phyloP scores from a whole-genome alignment of 2,888 invertebrate genomes.

The Gasteruption jaculator region DNA sequence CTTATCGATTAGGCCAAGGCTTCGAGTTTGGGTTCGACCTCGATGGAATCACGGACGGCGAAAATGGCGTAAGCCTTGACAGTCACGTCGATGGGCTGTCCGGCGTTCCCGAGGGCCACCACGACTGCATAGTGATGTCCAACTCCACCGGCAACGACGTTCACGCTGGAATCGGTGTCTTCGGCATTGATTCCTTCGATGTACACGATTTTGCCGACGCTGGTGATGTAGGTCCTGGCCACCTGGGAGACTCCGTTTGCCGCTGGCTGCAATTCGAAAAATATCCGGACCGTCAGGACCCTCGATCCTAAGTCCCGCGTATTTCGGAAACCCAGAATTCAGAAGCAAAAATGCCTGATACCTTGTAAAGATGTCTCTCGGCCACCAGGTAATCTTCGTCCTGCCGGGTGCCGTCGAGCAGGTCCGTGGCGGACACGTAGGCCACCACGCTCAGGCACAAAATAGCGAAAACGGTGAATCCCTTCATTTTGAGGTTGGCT shows the following conservation, averaged over 20 bases:
- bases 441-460: slow-evolving; percentile 26
- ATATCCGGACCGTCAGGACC: too few relatives aligned
- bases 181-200: slow-evolving; percentile 11
- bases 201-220: slow-evolving; percentile 14
- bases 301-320: too few relatives aligned
- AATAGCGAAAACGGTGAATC: slow-evolving; percentile 19
- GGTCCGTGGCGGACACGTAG: slow-evolving; percentile 22
- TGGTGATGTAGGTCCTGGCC: too few relatives aligned
- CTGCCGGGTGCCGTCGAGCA: slow-evolving; percentile 25
- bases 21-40: too few relatives aligned
- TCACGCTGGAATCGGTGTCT: slow-evolving; percentile 9
- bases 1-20: too few relatives aligned
- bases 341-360: slow-evolving; percentile 19
- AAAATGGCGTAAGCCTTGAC: slow-evolving; percentile 11
- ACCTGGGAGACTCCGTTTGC: too few relatives aligned
- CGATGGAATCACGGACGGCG: too few relatives aligned
- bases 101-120: slow-evolving; percentile 5
- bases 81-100: slow-evolving; percentile 10
- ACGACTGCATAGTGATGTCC: slow-evolving; percentile 9
- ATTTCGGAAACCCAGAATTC: too few relatives aligned
- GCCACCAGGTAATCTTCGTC: slow-evolving; percentile 23
- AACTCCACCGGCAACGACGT: slow-evolving; percentile 12
- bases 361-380: slow-evolving; percentile 24
- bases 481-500: slow-evolving; percentile 23
- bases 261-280: too few relatives aligned